A percentile compares a stretch with the other conserved stretches of the same genome.
phyloP scores from a whole-genome alignment of 2,797 vertebrate genomes.

The Xiphophorus birchmanni region DNA sequence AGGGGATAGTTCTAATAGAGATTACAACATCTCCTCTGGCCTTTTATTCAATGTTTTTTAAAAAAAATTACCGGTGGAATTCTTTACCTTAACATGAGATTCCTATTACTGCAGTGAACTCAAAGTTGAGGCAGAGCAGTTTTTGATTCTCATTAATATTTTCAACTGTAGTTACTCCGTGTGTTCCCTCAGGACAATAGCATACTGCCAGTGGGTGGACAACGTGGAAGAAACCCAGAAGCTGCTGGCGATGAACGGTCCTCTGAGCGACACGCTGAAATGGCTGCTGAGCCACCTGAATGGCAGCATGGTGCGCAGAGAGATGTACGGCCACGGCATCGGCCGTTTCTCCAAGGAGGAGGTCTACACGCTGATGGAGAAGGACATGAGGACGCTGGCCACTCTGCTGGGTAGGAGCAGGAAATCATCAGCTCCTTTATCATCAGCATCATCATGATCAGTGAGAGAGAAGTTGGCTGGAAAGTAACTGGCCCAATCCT shows the following conservation, averaged over 20 bases:
- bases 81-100: background rate
- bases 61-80: constrained; percentile 17
- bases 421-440: no score
- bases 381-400: constrained; percentile 95
- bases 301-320: constrained; percentile 92
- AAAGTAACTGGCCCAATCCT: background rate
- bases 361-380: constrained; percentile 96
- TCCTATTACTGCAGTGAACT: background rate
- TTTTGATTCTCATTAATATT: background rate
- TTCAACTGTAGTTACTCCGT: background rate
- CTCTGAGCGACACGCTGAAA: constrained; percentile 92
- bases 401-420: constrained; percentile 87
- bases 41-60: constrained; percentile 2
- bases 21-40: background rate
- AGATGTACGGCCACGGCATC: constrained; percentile 98
- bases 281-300: constrained; percentile 96
- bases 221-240: constrained; percentile 94
- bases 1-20: background rate
- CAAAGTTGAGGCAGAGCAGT: background rate
- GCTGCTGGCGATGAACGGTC: constrained; percentile 91
- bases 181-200: constrained; percentile 86
- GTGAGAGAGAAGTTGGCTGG: constrained; percentile 14
- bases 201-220: constrained; percentile 99
- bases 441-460: background rate
- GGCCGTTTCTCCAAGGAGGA: constrained; percentile 95